Evolutionary conservation across 2,797 vertebrate species (phyloP).

Genomic region (Malacoraja senta): DNA sequence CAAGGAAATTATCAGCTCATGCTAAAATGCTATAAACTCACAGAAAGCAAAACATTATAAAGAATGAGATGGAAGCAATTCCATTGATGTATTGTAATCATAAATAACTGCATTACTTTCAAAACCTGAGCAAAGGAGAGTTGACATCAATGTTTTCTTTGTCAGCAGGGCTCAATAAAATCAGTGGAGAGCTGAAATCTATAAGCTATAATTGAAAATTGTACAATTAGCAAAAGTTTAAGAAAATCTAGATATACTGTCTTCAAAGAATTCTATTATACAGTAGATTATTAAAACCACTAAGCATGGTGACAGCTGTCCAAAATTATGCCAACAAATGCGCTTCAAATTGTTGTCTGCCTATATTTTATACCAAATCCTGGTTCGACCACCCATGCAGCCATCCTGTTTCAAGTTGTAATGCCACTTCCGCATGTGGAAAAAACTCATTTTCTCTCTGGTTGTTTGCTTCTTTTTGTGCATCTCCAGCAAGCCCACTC

Average conservation of each 20-base stretch:
- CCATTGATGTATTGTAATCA: neutral
- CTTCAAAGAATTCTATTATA: neutral
- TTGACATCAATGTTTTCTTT: slow-evolving; percentile 60
- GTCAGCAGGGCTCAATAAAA: slow-evolving; percentile 56
- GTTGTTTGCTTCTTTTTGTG: too few relatives aligned
- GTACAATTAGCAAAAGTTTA: neutral
- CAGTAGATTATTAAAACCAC: neutral
- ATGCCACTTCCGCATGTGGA: neutral
- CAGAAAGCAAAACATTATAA: neutral
- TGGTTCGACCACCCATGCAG: neutral
- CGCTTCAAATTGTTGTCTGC: neutral
- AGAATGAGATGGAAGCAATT: neutral
- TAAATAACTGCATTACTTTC: slow-evolving; percentile 36
- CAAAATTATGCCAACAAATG: neutral
- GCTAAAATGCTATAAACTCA: neutral
- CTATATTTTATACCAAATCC: too few relatives aligned
- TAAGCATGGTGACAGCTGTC: neutral
- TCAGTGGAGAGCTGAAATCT: slow-evolving; percentile 62
- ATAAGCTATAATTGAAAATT: slow-evolving; percentile 54
- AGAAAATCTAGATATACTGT: neutral
- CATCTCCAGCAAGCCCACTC: too few relatives aligned
- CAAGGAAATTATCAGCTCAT: neutral
- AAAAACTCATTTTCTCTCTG: fast-evolving
- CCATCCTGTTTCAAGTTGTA: neutral
- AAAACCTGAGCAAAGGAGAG: slow-evolving; percentile 62